Evolutionary conservation across 2,113 vertebrate genomes (phyloP).

Genomic region (Mormyrus lacerda): DNA sequence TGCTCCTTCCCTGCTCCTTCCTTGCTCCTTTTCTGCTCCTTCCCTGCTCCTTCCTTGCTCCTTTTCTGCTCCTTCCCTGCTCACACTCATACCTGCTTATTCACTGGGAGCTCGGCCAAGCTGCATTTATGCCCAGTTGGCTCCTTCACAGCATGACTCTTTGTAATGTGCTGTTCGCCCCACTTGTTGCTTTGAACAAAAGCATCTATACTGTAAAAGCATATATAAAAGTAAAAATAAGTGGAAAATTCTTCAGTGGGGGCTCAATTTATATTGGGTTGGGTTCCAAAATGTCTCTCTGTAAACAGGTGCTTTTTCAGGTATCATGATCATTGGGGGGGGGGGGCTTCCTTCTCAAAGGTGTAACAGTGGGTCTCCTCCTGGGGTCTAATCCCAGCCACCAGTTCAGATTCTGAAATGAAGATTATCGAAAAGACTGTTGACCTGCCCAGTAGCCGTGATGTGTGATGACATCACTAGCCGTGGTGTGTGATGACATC

Average conservation of each 20-base stretch:
- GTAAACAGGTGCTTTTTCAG: neutral
- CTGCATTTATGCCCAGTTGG: neutral
- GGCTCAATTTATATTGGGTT: neutral
- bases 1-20: too few species aligned
- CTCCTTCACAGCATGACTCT: neutral
- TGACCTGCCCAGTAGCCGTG: too few species aligned
- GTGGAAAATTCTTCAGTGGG: neutral
- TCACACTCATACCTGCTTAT: neutral
- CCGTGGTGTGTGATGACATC: too few species aligned
- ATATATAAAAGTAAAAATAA: neutral
- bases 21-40: too few species aligned
- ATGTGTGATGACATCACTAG: too few species aligned
- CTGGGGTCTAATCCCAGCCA: neutral
- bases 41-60: too few species aligned
- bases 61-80: neutral
- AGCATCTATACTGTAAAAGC: too few species aligned
- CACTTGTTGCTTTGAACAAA: neutral
- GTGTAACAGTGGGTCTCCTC: neutral
- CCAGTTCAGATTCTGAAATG: neutral
- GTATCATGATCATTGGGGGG: too few species aligned
- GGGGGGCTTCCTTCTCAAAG: neutral
- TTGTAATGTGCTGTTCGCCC: neutral
- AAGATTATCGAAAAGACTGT: neutral
- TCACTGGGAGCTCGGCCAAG: neutral
- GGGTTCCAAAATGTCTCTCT: neutral